Percentiles rank a stretch among this genome's conserved stretches.
Evolutionary conservation across 2,113 vertebrate species (phyloP).

Genomic region (Holacanthus passer): DNA sequence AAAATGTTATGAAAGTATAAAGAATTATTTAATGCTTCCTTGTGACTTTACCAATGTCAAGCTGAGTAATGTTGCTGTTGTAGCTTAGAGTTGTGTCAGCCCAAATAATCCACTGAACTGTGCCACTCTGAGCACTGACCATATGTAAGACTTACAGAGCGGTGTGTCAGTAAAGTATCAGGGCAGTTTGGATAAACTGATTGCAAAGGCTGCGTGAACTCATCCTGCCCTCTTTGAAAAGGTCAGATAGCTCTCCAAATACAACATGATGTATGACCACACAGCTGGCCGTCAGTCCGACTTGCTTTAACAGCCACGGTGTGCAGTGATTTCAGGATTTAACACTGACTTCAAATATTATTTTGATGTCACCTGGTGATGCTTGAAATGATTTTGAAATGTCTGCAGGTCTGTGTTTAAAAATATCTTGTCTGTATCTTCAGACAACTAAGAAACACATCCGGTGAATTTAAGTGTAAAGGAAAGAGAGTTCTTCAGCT

Average conservation of each 20-base stretch:
- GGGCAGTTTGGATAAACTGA: constrained; percentile 50
- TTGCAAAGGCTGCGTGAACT: constrained; percentile 46
- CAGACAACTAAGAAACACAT: not conserved
- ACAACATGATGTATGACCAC: constrained; percentile 56
- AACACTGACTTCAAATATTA: constrained; percentile 30
- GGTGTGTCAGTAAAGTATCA: constrained; percentile 57
- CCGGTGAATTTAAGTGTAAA: not conserved
- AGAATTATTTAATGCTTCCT: not conserved
- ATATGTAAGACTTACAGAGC: constrained; percentile 12
- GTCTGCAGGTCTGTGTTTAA: not conserved
- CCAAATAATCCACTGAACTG: constrained; percentile 1
- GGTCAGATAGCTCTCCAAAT: constrained; percentile 45
- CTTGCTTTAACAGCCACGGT: constrained; percentile 37
- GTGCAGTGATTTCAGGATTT: constrained; percentile 43
- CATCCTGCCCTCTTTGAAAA: constrained; percentile 34
- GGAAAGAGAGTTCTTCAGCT: not conserved
- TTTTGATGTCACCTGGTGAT: constrained; percentile 9
- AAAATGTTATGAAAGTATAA: too few relatives aligned
- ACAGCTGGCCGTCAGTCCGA: constrained; percentile 36
- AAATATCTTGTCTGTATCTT: not conserved
- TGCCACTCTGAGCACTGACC: constrained; percentile 46
- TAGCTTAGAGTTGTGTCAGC: not conserved
- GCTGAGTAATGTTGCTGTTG: not conserved
- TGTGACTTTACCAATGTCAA: not conserved
- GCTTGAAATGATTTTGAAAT: constrained; percentile 18